Percentiles rank a stretch among this genome's conserved stretches.
Evolutionary conservation across 2,113 vertebrate species (phyloP).

Genomic region (Tachuris rubrigastra): DNA sequence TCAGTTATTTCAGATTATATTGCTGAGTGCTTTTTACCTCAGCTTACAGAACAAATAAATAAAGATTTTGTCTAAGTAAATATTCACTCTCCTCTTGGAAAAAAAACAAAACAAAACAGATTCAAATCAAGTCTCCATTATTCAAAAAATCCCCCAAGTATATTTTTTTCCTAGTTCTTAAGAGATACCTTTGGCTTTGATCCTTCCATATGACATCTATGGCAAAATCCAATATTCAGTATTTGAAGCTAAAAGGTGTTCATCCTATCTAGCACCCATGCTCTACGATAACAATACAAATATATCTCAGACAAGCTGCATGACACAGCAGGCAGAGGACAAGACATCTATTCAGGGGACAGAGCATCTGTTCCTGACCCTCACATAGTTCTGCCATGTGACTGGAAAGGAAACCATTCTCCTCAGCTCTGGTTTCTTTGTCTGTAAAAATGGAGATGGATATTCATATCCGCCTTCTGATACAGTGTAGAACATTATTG

Average conservation of each 20-base stretch:
- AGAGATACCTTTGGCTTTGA: background rate
- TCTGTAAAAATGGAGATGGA: background rate
- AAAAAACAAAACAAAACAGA: background rate
- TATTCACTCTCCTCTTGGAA: background rate
- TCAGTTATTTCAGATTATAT: background rate
- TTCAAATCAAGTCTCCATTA: background rate
- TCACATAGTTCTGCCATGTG: background rate
- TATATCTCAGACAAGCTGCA: background rate
- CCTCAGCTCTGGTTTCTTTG: background rate
- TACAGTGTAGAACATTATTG: background rate
- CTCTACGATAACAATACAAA: background rate
- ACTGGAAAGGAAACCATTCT: background rate
- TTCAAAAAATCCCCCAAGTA: background rate
- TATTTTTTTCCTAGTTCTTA: background rate
- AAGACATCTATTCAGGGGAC: background rate
- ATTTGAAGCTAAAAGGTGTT: background rate
- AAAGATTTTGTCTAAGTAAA: background rate
- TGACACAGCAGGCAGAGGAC: background rate
- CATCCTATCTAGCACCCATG: background rate
- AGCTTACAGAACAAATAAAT: background rate
- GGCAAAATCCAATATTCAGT: background rate
- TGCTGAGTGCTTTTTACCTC: background rate
- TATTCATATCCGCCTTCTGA: background rate
- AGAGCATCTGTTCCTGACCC: background rate
- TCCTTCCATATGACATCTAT: background rate